Evolutionary conservation across 2,797 vertebrate species (phyloP).

Genomic region (Halcyon chelicuti): DNA sequence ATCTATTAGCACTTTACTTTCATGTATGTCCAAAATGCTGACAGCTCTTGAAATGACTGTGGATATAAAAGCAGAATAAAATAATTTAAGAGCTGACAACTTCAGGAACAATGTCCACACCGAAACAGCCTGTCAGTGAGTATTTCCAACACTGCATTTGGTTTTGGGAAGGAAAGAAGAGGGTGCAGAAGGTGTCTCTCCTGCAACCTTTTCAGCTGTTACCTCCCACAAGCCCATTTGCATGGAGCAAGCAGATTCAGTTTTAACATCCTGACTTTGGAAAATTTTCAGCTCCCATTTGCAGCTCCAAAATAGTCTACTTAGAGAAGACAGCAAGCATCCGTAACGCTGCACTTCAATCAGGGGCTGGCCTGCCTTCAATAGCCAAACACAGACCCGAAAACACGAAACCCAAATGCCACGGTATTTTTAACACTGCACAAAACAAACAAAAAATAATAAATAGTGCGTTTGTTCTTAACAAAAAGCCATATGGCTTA

Average conservation of each 20-base stretch:
- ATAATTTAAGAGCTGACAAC: neutral
- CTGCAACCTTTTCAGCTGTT: conserved; percentile 21
- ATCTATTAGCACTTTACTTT: neutral
- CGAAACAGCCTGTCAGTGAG: neutral
- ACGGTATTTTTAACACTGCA: neutral
- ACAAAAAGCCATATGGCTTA: neutral
- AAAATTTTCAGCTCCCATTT: conserved; percentile 41
- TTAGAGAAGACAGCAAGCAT: conserved; percentile 20
- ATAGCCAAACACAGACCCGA: neutral
- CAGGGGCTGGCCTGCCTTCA: neutral
- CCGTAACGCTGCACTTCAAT: neutral
- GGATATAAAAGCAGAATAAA: neutral
- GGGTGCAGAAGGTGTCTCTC: conserved; percentile 8
- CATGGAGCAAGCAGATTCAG: conserved; percentile 7
- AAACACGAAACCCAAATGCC: neutral
- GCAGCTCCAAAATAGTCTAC: conserved; percentile 41
- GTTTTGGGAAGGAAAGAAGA: neutral
- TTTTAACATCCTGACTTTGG: conserved; percentile 24
- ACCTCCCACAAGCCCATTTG: conserved; percentile 23
- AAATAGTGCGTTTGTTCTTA: neutral
- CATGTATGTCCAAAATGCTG: neutral
- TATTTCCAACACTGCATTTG: neutral
- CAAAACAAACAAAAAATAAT: neutral
- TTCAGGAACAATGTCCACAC: neutral
- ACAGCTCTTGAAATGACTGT: neutral